Percentiles rank a stretch among this genome's conserved stretches.
Conservation (phyloP, 35 echinoderm and acorn worm genomes). For the Ophioderma brevispina region DNA sequence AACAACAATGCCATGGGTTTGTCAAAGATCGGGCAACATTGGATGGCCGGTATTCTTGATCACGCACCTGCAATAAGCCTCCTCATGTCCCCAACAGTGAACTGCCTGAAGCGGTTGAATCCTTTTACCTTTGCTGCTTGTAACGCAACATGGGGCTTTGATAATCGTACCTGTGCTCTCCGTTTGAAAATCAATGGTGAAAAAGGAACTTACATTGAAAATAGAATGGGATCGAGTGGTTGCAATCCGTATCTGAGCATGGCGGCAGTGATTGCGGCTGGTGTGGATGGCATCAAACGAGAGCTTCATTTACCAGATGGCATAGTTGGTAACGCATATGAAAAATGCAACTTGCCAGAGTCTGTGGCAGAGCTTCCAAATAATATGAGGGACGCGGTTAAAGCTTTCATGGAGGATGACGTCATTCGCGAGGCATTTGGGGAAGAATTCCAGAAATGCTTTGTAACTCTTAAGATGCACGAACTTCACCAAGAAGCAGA, state of each 20-base stretch:
- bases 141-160: slow-evolving; percentile 78
- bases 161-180: slow-evolving; percentile 71
- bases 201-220: slow-evolving; percentile 75
- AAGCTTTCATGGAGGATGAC: slow-evolving; percentile 66
- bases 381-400: slow-evolving; percentile 62
- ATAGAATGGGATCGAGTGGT: slow-evolving; percentile 72
- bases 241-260: slow-evolving; percentile 79
- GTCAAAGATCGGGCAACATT: slow-evolving; percentile 60
- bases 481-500: slow-evolving; percentile 65
- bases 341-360: slow-evolving; percentile 20
- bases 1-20: slow-evolving; percentile 14
- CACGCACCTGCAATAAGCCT: slow-evolving; percentile 61
- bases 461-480: slow-evolving; percentile 66
- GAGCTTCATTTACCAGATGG: slow-evolving; percentile 34
- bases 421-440: slow-evolving; percentile 71
- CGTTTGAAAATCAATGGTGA: slow-evolving; percentile 58
- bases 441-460: slow-evolving; percentile 71
- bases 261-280: slow-evolving; percentile 80
- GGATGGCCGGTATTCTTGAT: slow-evolving; percentile 71
- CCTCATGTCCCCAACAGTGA: slow-evolving; percentile 64
- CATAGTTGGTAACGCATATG: slow-evolving; percentile 57
- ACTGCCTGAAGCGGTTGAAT: slow-evolving; percentile 45
- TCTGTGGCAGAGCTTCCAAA: slow-evolving; percentile 17
- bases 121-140: slow-evolving; percentile 9
- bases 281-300: slow-evolving; percentile 69